Conservation (phyloP, 2,888 invertebrate species). For the Plebejus melissa region DNA sequence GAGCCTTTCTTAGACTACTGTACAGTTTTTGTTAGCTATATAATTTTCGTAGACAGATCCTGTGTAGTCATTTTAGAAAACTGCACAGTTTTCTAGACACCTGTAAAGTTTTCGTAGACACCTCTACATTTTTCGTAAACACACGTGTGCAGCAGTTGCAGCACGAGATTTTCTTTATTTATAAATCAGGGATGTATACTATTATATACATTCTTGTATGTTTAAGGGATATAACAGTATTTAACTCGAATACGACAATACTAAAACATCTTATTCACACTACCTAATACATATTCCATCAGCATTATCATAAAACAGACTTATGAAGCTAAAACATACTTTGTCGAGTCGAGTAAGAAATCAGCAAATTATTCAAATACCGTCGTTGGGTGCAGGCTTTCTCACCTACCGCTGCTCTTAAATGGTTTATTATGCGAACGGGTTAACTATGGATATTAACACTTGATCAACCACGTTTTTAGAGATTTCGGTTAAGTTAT, state of each 20-base stretch:
- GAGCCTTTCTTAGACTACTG: too few species aligned
- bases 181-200: too few species aligned
- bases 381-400: conserved; percentile 40
- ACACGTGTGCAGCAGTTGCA: too few species aligned
- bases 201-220: too few species aligned
- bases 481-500: too few species aligned
- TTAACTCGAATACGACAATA: neutral
- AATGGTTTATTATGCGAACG: conserved; percentile 36
- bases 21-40: too few species aligned
- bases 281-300: conserved; percentile 7
- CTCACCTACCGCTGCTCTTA: conserved; percentile 36
- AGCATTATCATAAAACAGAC: conserved; percentile 15
- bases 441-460: conserved; percentile 5
- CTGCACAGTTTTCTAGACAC: too few species aligned
- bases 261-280: neutral
- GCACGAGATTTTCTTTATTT: too few species aligned
- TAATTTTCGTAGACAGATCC: too few species aligned
- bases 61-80: too few species aligned
- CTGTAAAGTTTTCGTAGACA: too few species aligned
- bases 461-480: neutral
- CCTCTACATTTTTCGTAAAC: too few species aligned
- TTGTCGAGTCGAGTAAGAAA: conserved; percentile 35
- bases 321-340: conserved; percentile 13
- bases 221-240: neutral
- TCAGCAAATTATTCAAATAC: conserved; percentile 42